A percentile compares a stretch with the other conserved stretches of the same genome.
Conservation (phyloP, 30 jellyfish, hydroid and myxozoan species). For the Nemopilema nomurai region DNA sequence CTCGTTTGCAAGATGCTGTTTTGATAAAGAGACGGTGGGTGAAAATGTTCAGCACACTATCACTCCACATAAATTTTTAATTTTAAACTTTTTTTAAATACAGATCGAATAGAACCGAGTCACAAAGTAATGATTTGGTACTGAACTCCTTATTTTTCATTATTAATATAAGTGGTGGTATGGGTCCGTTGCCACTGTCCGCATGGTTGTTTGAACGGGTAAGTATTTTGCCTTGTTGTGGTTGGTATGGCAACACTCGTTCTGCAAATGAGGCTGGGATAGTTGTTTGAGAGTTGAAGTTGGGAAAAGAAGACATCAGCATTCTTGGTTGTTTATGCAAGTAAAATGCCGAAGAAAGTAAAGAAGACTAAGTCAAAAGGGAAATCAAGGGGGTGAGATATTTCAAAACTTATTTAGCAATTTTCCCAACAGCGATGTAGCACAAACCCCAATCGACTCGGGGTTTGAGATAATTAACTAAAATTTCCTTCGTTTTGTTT, state of each 20-base stretch:
- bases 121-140: no score
- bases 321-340: not conserved
- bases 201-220: not conserved
- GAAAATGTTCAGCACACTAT: no score
- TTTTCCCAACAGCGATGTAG: not conserved
- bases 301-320: not conserved
- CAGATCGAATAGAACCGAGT: no score
- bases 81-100: no score
- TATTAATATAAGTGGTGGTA: not conserved
- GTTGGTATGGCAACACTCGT: constrained; percentile 52
- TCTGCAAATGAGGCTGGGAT: constrained; percentile 50
- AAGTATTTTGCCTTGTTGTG: not conserved
- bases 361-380: constrained; percentile 58
- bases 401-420: no score
- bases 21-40: no score
- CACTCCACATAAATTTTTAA: not conserved
- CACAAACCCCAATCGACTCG: not conserved
- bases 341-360: constrained; percentile 66
- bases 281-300: constrained; percentile 8
- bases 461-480: not conserved
- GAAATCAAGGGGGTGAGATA: constrained; percentile 56
- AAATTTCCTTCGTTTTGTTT: no score
- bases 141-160: no score
- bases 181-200: not conserved
- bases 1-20: not conserved